Evolutionary conservation across 2,113 vertebrate genomes (phyloP).

Genomic region (Podarcis cretensis): DNA sequence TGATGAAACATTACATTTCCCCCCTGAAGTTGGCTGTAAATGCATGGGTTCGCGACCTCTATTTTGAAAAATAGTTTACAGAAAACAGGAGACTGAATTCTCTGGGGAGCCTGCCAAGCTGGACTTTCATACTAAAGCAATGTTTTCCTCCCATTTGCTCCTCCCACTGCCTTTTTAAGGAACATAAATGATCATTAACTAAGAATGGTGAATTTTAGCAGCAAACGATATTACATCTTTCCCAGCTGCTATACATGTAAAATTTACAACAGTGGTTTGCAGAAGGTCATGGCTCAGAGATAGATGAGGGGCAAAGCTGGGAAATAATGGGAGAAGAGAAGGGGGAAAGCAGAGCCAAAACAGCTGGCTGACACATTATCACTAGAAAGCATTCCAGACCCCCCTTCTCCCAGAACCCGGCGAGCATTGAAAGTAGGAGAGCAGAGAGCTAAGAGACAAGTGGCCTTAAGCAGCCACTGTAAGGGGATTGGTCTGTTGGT

Average conservation of each 20-base stretch:
- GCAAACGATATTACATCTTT: background rate
- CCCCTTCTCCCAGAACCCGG: no score
- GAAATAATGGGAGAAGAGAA: no score
- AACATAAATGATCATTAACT: background rate
- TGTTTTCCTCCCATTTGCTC: background rate
- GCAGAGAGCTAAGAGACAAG: no score
- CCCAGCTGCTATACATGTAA: background rate
- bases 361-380: no score
- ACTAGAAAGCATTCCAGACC: no score
- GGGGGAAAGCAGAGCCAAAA: no score
- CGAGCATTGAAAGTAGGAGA: no score
- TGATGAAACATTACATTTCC: background rate
- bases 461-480: no score
- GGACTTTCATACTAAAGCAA: background rate
- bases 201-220: background rate
- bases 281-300: no score
- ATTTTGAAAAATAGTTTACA: slow-evolving; percentile 11
- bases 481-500: no score
- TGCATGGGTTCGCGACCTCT: background rate
- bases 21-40: background rate
- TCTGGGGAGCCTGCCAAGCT: background rate
- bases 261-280: background rate
- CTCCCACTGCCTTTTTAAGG: background rate
- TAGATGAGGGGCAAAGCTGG: no score
- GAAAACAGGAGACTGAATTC: slow-evolving; percentile 2